A percentile compares a stretch with the other conserved stretches of the same genome.
phyloP scores from a whole-genome alignment of 2,888 invertebrate genomes.

The Sinopyrophorus schimmeli region DNA sequence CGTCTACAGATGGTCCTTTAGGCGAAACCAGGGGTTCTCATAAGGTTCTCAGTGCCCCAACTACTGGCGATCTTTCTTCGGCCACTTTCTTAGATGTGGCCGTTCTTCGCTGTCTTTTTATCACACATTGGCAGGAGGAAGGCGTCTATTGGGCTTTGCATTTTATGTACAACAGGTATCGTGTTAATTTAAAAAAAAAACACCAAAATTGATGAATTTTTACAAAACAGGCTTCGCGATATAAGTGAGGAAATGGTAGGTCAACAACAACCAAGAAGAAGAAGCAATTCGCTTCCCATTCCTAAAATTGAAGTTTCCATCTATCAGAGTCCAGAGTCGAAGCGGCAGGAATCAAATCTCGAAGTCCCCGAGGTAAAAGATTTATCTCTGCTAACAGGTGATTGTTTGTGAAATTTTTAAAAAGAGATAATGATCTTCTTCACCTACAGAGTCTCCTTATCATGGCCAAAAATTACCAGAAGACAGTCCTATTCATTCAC shows the following conservation, averaged over 20 bases:
- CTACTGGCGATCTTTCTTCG: slow-evolving; percentile 65
- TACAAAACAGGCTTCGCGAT: slow-evolving; percentile 70
- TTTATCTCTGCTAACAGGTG: slow-evolving; percentile 66
- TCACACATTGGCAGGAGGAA: slow-evolving; percentile 97
- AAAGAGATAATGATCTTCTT: not conserved
- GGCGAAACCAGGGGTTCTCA: slow-evolving; percentile 41
- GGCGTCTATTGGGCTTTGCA: slow-evolving; percentile 97
- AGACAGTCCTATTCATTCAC: slow-evolving; percentile 56
- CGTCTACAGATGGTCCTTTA: slow-evolving; percentile 43
- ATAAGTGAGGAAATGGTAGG: slow-evolving; percentile 82
- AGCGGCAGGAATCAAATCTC: slow-evolving; percentile 58
- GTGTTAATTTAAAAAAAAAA: not conserved
- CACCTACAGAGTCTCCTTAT: slow-evolving; percentile 56
- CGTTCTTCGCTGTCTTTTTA: slow-evolving; percentile 92
- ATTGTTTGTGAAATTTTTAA: no score
- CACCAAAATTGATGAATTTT: no score
- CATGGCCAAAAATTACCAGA: slow-evolving; percentile 51
- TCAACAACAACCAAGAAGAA: slow-evolving; percentile 77
- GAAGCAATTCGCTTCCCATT: slow-evolving; percentile 92
- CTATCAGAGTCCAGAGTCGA: slow-evolving; percentile 76
- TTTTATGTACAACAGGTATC: slow-evolving; percentile 83
- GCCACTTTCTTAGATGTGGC: slow-evolving; percentile 98
- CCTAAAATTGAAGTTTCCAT: slow-evolving; percentile 90
- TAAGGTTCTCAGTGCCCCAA: slow-evolving; percentile 39
- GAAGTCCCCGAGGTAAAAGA: slow-evolving; percentile 77